phyloP scores from a whole-genome alignment of 2,888 invertebrate species.

The Cordylochernes scorpioides region DNA sequence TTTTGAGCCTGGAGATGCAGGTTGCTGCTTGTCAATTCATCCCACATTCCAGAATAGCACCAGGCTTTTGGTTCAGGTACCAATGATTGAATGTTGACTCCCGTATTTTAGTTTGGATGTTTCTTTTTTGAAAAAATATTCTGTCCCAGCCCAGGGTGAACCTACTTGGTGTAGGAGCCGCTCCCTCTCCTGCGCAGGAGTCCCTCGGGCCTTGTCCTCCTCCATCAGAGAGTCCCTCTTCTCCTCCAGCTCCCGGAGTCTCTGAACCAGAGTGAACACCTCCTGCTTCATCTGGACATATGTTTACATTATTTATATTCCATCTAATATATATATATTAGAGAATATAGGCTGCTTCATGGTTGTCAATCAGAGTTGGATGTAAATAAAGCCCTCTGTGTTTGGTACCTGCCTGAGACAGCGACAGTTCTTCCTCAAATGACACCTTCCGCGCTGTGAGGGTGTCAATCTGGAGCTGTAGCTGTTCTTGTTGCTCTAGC shows the following conservation, averaged over 20 bases:
- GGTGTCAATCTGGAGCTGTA: conserved; percentile 34
- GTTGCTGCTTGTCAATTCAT: too few relatives aligned
- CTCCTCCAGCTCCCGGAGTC: conserved; percentile 32
- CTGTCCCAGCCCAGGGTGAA: too few relatives aligned
- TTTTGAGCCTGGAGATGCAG: too few relatives aligned
- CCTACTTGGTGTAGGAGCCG: conserved; percentile 34
- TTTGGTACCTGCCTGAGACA: conserved; percentile 28
- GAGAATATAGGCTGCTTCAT: too few relatives aligned
- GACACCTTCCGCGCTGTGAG: conserved; percentile 35
- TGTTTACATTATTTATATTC: not conserved
- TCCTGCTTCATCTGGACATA: conserved; percentile 29
- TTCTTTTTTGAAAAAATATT: too few relatives aligned
- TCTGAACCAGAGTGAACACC: conserved; percentile 32
- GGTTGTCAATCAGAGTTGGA: too few relatives aligned
- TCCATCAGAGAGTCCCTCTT: conserved; percentile 36
- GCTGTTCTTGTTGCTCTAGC: conserved; percentile 19
- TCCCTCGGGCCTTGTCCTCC: conserved; percentile 38
- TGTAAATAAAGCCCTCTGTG: not conserved
- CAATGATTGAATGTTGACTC: too few relatives aligned
- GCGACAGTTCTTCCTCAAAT: conserved; percentile 37
- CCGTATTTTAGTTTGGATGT: too few relatives aligned
- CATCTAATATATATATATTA: conserved; percentile 1
- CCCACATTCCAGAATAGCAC: too few relatives aligned
- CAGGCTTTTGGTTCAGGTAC: too few relatives aligned
- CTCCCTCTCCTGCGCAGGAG: conserved; percentile 49